Base-by-base conservation (phyloP, 2,113 vertebrate species). In the Atlantisia rogersi region DNA sequence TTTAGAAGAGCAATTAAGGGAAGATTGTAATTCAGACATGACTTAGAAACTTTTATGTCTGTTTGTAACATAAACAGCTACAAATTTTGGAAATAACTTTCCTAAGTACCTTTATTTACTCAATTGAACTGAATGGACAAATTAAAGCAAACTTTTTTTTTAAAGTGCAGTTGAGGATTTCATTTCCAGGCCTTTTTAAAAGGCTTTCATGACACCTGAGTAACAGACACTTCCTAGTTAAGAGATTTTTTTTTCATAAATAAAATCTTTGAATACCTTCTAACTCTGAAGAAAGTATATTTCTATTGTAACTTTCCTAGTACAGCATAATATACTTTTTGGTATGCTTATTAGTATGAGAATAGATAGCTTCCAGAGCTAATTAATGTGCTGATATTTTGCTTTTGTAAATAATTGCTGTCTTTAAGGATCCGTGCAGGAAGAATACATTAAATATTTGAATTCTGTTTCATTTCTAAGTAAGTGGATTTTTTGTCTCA, bases 361-460 rank as follows among this genome's bases (percentile, higher is more conserved):
- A 97, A 95, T 44, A 9, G 70, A 69, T 18, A 39, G 28, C 53
- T 96, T 96, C 53, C 70, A 77, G 73, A 94, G 65, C 48, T 88
- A 94, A 95, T 70, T 92, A 94, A 94, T 74, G 44, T 95, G 68
- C 90, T 96, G 80, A 88, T 79, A 20, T 70, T 96, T 91, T 95
- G 42, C 44, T 95, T 98, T 95, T 95, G 76, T 95, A 97, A 97
- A 92, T 96, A 89, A 92, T 71, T 96, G 67, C 67, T 93, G 83
- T 82, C 91, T 97, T 90, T 96, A 96, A 95, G 92, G 85, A 95
- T 90, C 74, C 92, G 19, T 94, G 55, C 56, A 81, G 73, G 60
- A 79, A 93, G 95, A 94, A 91, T 39, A 12, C 22, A 52, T 70
- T 65, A 24, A 95, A 21, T 60, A 93, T 89, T 88, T 94, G 95